Evolutionary conservation across 2,113 vertebrate genomes (phyloP).

Genomic region (Bambusicola thoracicus): DNA sequence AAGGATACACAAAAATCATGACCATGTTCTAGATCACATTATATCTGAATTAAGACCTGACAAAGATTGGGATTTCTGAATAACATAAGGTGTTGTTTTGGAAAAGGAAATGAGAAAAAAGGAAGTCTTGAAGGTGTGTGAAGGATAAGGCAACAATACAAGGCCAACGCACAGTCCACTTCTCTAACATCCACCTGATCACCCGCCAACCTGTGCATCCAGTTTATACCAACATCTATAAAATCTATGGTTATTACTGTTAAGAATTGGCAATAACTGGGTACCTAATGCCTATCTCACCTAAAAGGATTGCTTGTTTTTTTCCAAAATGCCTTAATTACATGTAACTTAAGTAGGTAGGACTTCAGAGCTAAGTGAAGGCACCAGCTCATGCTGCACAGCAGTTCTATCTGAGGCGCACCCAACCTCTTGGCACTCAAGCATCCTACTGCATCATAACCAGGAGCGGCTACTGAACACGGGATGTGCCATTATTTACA

Average conservation of each 20-base stretch:
- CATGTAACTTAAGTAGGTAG: accelerated
- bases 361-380: neutral
- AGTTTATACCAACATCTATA: too few species aligned
- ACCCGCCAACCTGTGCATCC: neutral
- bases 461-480: constrained; percentile 13
- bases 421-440: neutral
- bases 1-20: accelerated
- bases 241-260: neutral
- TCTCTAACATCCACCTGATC: neutral
- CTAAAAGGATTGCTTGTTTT: accelerated
- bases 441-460: neutral
- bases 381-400: accelerated
- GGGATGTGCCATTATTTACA: constrained; percentile 68
- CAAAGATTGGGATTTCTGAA: neutral
- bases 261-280: too few species aligned
- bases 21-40: neutral
- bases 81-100: neutral
- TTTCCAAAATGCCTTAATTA: neutral
- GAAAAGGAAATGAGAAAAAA: neutral
- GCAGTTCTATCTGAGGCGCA: accelerated
- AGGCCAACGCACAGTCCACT: too few species aligned
- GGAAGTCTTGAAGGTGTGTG: accelerated
- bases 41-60: neutral
- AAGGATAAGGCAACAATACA: neutral
- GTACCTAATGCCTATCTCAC: neutral